Evolutionary conservation across 2,113 vertebrate genomes (phyloP).

Genomic region (Azemiops feae): DNA sequence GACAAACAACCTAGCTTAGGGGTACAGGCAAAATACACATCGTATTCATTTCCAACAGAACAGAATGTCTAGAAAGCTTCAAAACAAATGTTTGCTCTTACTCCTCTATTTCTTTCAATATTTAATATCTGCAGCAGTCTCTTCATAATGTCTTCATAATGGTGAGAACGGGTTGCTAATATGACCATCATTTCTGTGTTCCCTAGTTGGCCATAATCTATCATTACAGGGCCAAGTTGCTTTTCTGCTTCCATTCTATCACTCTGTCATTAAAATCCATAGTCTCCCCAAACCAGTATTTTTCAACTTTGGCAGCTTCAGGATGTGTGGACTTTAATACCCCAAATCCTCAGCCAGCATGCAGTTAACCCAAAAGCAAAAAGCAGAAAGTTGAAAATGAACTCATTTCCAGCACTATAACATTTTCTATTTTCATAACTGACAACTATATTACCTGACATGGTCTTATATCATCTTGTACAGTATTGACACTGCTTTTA

Average conservation of each 20-base stretch:
- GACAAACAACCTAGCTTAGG: background rate
- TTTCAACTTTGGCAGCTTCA: background rate
- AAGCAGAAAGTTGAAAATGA: background rate
- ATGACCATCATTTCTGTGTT: background rate
- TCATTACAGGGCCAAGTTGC: background rate
- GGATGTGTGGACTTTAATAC: background rate
- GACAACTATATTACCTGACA: background rate
- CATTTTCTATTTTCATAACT: background rate
- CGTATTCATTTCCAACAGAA: background rate
- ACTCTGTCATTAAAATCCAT: background rate
- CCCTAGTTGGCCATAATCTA: background rate
- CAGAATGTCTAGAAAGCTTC: background rate
- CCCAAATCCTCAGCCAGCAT: background rate
- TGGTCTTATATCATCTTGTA: conserved; percentile 18
- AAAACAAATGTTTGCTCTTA: background rate
- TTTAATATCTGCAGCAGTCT: background rate
- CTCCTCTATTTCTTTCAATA: background rate
- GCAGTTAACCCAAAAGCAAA: background rate
- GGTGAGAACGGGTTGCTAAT: background rate
- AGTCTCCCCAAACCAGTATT: background rate
- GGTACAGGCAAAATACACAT: no score
- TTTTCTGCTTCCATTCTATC: background rate
- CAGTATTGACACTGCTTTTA: conserved; percentile 19
- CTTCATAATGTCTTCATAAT: background rate
- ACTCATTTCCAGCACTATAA: background rate